Evolutionary conservation across 2,113 vertebrate genomes (phyloP), one percentile per base, ranked within the genome.

Genomic region (Pantherophis guttatus): DNA sequence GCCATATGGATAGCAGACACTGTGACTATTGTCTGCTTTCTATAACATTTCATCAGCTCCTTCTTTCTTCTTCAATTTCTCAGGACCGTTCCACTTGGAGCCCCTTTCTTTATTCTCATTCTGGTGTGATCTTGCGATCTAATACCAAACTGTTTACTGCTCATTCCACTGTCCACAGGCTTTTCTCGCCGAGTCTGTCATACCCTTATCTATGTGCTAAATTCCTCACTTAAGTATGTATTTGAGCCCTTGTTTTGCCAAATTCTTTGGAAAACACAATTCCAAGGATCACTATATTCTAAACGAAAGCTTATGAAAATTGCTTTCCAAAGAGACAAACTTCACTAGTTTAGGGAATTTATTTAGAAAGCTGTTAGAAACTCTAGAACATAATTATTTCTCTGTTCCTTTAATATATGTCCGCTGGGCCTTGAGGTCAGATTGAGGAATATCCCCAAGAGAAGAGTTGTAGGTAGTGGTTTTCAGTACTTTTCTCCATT

Each of bases 171-270:
- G 9, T 58, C 53, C n/a, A 39, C 6, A 58, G 26, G 0, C 86
- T 13, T 91, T 29, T 59, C 44, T 52, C 48, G 10, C 54, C 75
- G 1, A 23, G 50, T 59, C 12, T 90, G 9, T 13, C 57, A 70
- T 88, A 89, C 21, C 53, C 23, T 90, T 9, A 13, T 62, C 59
- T 86, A 87, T 39, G 9, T 17, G 44, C 92, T 93, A 90, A 92
- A 94, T 86, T 88, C 96, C 19, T 11, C 87, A 0, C 44, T 81
- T 24, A 91, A 90, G 90, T 1, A 90, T 87, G 92, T 91, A 52
- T 93, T 19, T 94, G 81, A 57, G 94, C 89, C 53, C 92, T 87
- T 94, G 86, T 55, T 17, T 89, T 94, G 70, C 93, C 93, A 86
- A 19, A 26, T 94, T 48, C 39, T 86, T 19, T 54, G 23, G 53